Conservation (phyloP, 2,113 vertebrate genomes). For the Orientallactaga bullata region DNA sequence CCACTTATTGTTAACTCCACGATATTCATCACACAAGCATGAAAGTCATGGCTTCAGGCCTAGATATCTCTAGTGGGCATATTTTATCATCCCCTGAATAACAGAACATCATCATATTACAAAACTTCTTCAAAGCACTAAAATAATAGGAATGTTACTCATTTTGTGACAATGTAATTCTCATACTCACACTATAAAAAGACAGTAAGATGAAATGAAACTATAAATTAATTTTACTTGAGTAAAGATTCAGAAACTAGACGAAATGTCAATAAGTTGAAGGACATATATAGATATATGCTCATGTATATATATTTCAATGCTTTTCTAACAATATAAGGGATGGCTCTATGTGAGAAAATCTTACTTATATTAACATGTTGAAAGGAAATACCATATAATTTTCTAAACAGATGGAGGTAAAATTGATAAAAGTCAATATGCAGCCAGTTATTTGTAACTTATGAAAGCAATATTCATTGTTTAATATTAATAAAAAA, state of each 20-base stretch:
- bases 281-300: background rate
- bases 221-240: background rate
- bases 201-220: slow-evolving; percentile 18
- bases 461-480: too few species aligned
- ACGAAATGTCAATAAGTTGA: slow-evolving; percentile 17
- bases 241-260: background rate
- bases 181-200: slow-evolving; percentile 24
- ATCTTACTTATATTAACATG: background rate
- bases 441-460: background rate
- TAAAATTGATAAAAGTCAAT: slow-evolving; percentile 15
- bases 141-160: background rate
- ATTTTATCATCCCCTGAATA: background rate
- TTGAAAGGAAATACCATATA: background rate
- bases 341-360: slow-evolving; percentile 15
- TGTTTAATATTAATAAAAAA: background rate
- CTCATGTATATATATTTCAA: background rate
- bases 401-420: background rate
- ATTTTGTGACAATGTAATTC: background rate
- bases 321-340: background rate
- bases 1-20: too few species aligned
- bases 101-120: background rate
- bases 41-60: background rate
- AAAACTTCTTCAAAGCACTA: background rate
- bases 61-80: background rate
- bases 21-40: too few species aligned